phyloP scores from a whole-genome alignment of 2,888 invertebrate species.

The Andrena camellia region DNA sequence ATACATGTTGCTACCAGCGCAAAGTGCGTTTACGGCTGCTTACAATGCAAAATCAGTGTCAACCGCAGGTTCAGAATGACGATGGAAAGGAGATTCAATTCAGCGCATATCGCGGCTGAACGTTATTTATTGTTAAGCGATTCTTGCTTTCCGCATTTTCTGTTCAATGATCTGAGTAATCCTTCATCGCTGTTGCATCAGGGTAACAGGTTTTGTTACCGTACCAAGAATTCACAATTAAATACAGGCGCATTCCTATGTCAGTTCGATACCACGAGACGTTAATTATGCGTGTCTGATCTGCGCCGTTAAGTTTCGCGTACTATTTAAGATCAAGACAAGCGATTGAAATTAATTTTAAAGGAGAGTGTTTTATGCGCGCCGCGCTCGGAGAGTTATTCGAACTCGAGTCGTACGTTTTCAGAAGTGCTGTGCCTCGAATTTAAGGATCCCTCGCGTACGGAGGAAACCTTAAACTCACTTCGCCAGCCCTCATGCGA shows the following conservation, averaged over 20 bases:
- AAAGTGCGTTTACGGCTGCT: constrained; percentile 38
- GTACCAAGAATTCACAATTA: neutral
- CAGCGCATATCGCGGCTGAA: neutral
- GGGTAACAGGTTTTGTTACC: neutral
- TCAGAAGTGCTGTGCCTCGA: constrained; percentile 57
- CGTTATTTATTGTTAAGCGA: constrained; percentile 13
- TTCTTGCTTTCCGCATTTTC: constrained; percentile 21
- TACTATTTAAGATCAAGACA: constrained; percentile 12
- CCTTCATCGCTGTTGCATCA: constrained; percentile 38
- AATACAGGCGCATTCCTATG: neutral
- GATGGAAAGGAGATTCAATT: constrained; percentile 23
- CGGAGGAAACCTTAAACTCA: constrained; percentile 69
- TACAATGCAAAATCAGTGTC: constrained; percentile 39
- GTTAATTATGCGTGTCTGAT: constrained; percentile 12
- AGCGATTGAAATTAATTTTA: constrained; percentile 50
- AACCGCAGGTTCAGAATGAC: neutral
- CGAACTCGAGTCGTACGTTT: constrained; percentile 37
- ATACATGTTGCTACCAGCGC: constrained; percentile 34
- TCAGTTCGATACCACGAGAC: constrained; percentile 4
- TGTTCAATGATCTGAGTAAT: constrained; percentile 16
- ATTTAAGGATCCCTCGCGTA: constrained; percentile 63
- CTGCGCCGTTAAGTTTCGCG: constrained; percentile 15
- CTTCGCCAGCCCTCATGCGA: constrained; percentile 66
- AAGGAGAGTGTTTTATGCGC: constrained; percentile 37
- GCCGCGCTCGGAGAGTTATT: constrained; percentile 50